A percentile compares a stretch with the other conserved stretches of the same genome.
These are phyloP conservation scores for Malthinus seriepunctatus DNA, from an alignment of 2,888 invertebrate genomes.

Conservation along the genomic window DNA sequence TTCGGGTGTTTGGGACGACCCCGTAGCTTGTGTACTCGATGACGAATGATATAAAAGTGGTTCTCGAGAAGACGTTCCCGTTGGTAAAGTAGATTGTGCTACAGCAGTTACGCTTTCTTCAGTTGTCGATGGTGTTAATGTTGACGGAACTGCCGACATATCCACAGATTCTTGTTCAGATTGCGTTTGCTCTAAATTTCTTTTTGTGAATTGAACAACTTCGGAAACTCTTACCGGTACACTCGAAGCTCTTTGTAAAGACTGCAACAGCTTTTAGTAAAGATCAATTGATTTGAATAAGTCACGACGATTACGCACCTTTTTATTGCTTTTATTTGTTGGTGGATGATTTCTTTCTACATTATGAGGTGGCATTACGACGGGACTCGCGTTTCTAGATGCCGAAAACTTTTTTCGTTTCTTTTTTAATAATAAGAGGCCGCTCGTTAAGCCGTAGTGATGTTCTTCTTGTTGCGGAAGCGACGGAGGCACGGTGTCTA, in stretches of 20 bases:
- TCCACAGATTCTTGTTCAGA: conserved; percentile 65
- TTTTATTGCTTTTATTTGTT: conserved; percentile 43
- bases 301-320: conserved; percentile 33
- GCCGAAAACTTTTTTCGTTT: conserved; percentile 85
- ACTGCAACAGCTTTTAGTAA: conserved; percentile 51
- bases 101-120: conserved; percentile 57
- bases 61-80: conserved; percentile 59
- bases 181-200: conserved; percentile 64
- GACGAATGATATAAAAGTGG: conserved; percentile 64
- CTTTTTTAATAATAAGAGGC: conserved; percentile 74
- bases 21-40: conserved; percentile 53
- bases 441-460: conserved; percentile 57
- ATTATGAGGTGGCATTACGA: conserved; percentile 55
- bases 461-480: conserved; percentile 42
- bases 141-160: conserved; percentile 43
- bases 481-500: conserved; percentile 48
- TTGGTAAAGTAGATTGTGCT: conserved; percentile 41
- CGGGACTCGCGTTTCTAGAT: conserved; percentile 69
- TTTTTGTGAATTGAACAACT: conserved; percentile 51
- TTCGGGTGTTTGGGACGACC: conserved; percentile 53
- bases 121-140: conserved; percentile 61
- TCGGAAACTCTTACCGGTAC: conserved; percentile 65
- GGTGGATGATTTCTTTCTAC: conserved; percentile 51
- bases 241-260: conserved; percentile 71
- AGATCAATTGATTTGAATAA: background rate